Base-by-base conservation (phyloP, 2,888 invertebrate species). In the Sycophila texana region DNA sequence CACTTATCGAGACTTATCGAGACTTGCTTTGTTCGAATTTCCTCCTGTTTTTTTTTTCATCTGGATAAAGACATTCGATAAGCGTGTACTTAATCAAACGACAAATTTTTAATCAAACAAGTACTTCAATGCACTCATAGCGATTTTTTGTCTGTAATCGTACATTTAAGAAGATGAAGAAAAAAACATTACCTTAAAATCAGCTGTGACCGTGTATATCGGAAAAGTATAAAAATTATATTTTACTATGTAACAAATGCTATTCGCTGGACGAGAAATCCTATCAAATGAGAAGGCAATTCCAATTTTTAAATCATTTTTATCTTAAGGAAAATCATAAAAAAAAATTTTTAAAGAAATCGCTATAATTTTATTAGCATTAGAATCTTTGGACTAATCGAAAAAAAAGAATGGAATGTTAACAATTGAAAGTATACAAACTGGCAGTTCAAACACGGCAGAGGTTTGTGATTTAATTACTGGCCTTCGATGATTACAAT, bases 181-280 rank as follows among this genome's bases (percentile, higher is more conserved):
- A 14, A 55, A 70, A 55, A 73, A 51, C 39, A 73, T 65, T 73
- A 65, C 55, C 73, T 65, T 73, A 22, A 65, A 55, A 20, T 47
- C 55, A 73, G 39, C 51, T 81, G 61, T 72, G 63, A 73, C 63
- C 63, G 12, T 73, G 55, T 73, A 73, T 63, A 73, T 74, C 67
- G 80, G 79, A 72, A 66, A 68, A 80, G 72, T 70, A 82, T 78
- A 74, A 85, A 71, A 82, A 84, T 82, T 82, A 85, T 86, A 86
- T 86, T 86, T 87, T 87, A 83, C 84, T 86, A 87, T 82, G 79
- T 70, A 72, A 77, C 22, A 53, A 78, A 78, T 61, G 66, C 65
- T 58, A 82, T 81, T 83, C 82, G 83, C 82, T 82, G 83, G 83
- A 79, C 83, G 82, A 83, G 73, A 70, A 75, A 74, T 70, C 60